phyloP scores from a whole-genome alignment of 2,113 vertebrate species.

The Opisthocomus hoazin region DNA sequence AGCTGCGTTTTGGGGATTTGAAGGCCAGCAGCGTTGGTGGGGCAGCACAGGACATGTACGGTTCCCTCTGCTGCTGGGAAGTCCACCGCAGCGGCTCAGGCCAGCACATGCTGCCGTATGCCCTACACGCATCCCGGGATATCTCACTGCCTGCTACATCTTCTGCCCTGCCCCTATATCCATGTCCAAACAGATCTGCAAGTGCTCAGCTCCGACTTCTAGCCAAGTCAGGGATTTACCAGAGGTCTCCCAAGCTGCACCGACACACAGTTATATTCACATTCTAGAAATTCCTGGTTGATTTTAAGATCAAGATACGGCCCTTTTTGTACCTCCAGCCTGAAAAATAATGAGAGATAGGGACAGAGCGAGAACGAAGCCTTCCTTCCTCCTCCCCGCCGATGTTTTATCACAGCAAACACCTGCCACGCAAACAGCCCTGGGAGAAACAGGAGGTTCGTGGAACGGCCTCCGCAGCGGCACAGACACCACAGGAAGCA shows the following conservation, averaged over 20 bases:
- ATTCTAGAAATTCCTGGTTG: background rate
- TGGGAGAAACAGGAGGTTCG: constrained; percentile 45
- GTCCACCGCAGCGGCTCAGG: background rate
- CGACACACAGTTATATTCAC: background rate
- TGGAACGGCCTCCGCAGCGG: constrained; percentile 38
- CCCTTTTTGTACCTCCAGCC: background rate
- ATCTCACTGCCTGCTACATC: background rate
- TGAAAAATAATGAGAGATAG: background rate
- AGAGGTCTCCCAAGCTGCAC: background rate
- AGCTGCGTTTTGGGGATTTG: background rate
- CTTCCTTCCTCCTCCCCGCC: constrained; percentile 42
- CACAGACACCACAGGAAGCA: constrained; percentile 46
- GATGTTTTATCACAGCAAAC: constrained; percentile 50
- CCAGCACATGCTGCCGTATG: fast-evolving
- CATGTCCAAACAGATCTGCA: background rate
- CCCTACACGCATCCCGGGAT: fast-evolving
- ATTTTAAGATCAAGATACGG: background rate
- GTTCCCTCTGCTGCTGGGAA: background rate
- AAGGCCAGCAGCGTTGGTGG: background rate
- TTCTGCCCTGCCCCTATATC: background rate
- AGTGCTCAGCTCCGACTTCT: background rate
- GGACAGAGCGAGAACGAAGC: background rate
- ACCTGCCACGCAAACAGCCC: constrained; percentile 45
- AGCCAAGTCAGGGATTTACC: background rate
- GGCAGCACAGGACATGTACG: background rate